These are phyloP conservation scores for Coreius guichenoti DNA, from an alignment of 2,797 vertebrate genomes.

Conservation along the genomic window DNA sequence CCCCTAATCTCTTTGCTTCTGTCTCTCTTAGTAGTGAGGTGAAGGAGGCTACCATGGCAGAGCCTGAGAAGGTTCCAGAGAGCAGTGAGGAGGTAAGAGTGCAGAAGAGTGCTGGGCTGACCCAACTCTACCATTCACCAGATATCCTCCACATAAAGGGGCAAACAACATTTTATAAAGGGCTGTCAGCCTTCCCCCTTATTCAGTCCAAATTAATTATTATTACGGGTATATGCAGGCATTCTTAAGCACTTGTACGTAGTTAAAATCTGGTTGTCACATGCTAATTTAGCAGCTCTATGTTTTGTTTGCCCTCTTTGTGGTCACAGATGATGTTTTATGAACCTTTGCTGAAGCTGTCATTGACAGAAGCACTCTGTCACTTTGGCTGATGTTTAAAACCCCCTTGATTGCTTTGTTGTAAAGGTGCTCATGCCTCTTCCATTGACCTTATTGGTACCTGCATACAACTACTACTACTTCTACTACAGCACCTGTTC, in stretches of 20 bases:
- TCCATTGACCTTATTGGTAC: conserved; percentile 76
- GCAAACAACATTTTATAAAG: conserved; percentile 25
- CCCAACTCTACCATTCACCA: conserved; percentile 8
- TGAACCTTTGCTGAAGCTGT: conserved; percentile 69
- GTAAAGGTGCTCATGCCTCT: conserved; percentile 78
- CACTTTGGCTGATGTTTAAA: conserved; percentile 76
- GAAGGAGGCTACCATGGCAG: conserved; percentile 71
- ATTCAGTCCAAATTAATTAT: not conserved
- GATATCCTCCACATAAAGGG: conserved; percentile 6
- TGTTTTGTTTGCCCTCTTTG: conserved; percentile 25
- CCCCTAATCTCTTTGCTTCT: not conserved
- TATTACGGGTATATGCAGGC: not conserved
- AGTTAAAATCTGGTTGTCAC: not conserved
- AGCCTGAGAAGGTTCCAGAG: conserved; percentile 74
- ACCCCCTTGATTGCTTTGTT: conserved; percentile 78
- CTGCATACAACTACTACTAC: conserved; percentile 72
- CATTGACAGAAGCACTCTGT: conserved; percentile 64
- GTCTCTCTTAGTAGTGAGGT: conserved; percentile 66
- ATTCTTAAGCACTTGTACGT: not conserved
- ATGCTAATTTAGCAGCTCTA: conserved; percentile 4
- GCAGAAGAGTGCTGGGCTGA: conserved; percentile 11
- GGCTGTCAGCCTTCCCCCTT: not conserved
- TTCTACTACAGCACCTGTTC: conserved; percentile 69
- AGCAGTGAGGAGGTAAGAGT: conserved; percentile 79
- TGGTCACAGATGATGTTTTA: conserved; percentile 50